Evolutionary conservation across 2,888 invertebrate genomes (phyloP), one percentile per base, ranked within the genome.

Genomic region (Tiliacea aurago): DNA sequence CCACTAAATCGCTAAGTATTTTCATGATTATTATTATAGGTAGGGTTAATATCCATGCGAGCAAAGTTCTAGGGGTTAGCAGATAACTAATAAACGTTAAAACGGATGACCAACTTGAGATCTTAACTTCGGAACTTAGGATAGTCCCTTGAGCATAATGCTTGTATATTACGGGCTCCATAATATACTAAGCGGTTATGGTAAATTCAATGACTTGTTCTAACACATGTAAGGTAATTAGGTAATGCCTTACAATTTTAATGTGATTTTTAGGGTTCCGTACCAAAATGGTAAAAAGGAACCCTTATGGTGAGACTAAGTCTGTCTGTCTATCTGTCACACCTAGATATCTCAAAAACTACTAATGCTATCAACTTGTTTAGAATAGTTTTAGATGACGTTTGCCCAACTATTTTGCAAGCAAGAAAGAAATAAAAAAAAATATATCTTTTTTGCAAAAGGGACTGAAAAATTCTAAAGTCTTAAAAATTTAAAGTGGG

Each of bases 31-130:
- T 56, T 47, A n/a, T 33, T 56, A 49, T 33, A 23, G 4, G 47
- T 20, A 56, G 33, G 41, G 56, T 63, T 68, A 62, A 61, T 65
- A 75, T 45, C 18, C 51, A 61, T 47, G 51, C 37, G 68, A 53
- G 56, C 20, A 11, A 83, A 70, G 66, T 69, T 82, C 23, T 64
- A 33, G 33, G 58, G 53, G 20, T 59, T 58, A 51, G 47, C 18
- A 49, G 61, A 56, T 47, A 65, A 59, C 76, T 80, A 84, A 76
- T 73, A 73, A 76, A 66, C 76, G 51, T 80, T 73, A 83, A 70
- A 84, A 81, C 55, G 67, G 73, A 81, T 84, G 84, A 80, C 77
- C 84, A 70, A 80, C 83, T 84, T 66, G 81, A 81, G 81, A 80
- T 76, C 56, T 66, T 77, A 80, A 83, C 77, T 83, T 84, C 9